Percentiles rank a stretch among this genome's conserved stretches.
These are phyloP conservation scores for Callimorpha dominula DNA, from an alignment of 2,888 invertebrate species.

Conservation along the genomic window DNA sequence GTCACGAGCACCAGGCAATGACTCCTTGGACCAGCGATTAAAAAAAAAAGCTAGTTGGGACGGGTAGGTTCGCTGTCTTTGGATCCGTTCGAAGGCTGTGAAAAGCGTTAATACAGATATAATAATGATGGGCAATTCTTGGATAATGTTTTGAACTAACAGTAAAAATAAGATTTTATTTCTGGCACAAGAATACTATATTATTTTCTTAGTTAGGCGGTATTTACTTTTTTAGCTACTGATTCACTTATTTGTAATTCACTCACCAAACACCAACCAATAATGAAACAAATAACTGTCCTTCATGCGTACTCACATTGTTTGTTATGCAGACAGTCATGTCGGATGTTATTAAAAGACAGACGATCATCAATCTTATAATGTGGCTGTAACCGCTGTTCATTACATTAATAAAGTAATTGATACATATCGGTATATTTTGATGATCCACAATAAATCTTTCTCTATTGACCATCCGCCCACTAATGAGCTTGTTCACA, in stretches of 20 bases:
- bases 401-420: slow-evolving; percentile 48
- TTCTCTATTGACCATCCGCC: slow-evolving; percentile 27
- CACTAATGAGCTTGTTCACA: slow-evolving; percentile 54
- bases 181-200: no score
- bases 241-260: neutral
- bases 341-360: slow-evolving; percentile 17
- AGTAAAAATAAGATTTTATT: no score
- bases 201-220: no score
- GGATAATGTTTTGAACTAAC: no score
- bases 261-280: slow-evolving; percentile 3
- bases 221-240: slow-evolving; percentile 8
- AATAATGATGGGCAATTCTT: no score
- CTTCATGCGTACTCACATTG: slow-evolving; percentile 6
- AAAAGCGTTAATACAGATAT: no score
- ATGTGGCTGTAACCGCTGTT: slow-evolving; percentile 39
- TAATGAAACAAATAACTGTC: slow-evolving; percentile 8
- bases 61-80: no score
- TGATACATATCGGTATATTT: slow-evolving; percentile 42
- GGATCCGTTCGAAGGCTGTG: no score
- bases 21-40: no score
- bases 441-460: slow-evolving; percentile 40
- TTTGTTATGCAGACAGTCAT: slow-evolving; percentile 15
- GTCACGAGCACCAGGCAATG: no score
- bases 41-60: no score
- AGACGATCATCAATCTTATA: slow-evolving; percentile 41